Evolutionary conservation across 2,888 invertebrate genomes (phyloP).

Genomic region (Microctonus hyperodae): DNA sequence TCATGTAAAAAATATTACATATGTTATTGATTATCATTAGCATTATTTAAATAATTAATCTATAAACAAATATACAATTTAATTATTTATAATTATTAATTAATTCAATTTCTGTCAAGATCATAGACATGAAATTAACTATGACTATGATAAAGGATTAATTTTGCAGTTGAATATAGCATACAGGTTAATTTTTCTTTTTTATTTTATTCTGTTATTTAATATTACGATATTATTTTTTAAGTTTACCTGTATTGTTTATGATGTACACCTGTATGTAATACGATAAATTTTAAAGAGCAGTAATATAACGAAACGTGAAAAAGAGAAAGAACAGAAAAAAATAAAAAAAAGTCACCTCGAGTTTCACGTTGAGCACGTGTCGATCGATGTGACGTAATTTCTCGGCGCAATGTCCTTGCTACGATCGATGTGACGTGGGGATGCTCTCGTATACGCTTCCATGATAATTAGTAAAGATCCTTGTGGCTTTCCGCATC

Average conservation of each 20-base stretch:
- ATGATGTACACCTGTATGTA: background rate
- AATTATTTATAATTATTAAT: no score
- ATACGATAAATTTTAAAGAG: background rate
- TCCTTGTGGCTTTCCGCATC: slow-evolving; percentile 17
- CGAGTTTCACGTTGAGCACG: slow-evolving; percentile 28
- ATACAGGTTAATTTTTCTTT: background rate
- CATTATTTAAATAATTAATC: no score
- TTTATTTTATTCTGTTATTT: background rate
- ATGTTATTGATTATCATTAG: no score
- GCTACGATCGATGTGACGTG: slow-evolving; percentile 31
- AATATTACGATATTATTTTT: background rate
- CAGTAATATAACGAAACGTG: background rate
- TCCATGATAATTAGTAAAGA: slow-evolving; percentile 25
- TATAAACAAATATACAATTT: no score
- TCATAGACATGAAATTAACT: slow-evolving; percentile 34
- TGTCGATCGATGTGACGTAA: slow-evolving; percentile 37
- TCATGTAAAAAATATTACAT: no score
- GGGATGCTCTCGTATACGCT: slow-evolving; percentile 16
- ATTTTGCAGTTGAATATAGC: background rate
- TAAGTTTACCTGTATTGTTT: background rate
- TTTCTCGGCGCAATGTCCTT: slow-evolving; percentile 37
- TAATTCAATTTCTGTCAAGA: slow-evolving; percentile 52
- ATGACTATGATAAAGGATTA: background rate
- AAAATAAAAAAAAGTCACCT: background rate
- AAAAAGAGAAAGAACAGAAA: background rate